Percentiles rank a stretch among this genome's conserved stretches.
These are phyloP conservation scores for Dendrocincla fuliginosa DNA, from an alignment of 2,797 vertebrate genomes.

Conservation along the genomic window DNA sequence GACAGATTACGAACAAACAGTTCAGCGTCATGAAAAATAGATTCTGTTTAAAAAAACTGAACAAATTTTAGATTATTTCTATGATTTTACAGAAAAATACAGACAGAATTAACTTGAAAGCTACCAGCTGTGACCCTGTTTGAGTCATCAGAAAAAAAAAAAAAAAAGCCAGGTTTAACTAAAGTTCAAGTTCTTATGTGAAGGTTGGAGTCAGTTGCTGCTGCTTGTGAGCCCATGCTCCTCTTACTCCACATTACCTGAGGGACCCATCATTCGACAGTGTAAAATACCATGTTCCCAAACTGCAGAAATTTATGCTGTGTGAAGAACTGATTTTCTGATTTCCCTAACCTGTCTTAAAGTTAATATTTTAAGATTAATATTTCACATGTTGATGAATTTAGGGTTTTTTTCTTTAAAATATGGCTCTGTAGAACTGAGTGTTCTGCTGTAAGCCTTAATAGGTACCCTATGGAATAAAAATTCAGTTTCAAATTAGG, in stretches of 20 bases:
- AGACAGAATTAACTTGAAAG: background rate
- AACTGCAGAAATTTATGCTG: background rate
- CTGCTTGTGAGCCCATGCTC: background rate
- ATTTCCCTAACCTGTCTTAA: background rate
- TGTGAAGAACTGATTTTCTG: background rate
- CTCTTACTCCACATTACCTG: fast-evolving
- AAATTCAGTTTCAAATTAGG: background rate
- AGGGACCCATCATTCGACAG: background rate
- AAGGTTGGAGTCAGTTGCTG: background rate
- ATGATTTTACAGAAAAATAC: background rate
- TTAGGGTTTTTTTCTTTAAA: background rate
- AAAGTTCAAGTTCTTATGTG: background rate
- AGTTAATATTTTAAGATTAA: background rate
- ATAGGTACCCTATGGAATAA: background rate
- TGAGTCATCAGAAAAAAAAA: background rate
- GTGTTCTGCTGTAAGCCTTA: background rate
- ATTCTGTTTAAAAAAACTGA: background rate
- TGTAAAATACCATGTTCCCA: background rate
- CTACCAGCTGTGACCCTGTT: background rate
- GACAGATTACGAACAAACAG: background rate
- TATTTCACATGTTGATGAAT: background rate
- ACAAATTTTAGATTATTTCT: background rate
- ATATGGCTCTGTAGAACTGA: background rate
- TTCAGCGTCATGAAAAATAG: background rate
- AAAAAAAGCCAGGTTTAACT: background rate